phyloP scores from a whole-genome alignment of 2,113 vertebrate species.

The Romanogobio albipinnatus region DNA sequence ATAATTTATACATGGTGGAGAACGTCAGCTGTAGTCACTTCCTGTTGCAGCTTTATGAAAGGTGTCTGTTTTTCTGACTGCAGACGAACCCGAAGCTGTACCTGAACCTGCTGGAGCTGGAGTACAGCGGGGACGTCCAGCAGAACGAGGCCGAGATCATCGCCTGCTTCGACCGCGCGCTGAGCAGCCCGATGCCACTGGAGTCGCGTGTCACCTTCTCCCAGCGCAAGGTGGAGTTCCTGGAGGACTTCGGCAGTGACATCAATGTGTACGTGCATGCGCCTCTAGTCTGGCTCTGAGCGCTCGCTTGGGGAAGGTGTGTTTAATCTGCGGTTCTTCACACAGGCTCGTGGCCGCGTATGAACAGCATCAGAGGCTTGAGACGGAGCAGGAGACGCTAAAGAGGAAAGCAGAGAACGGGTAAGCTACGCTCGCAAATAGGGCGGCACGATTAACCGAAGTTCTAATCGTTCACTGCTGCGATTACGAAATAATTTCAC shows the following conservation, averaged over 20 bases:
- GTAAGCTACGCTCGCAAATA: slow-evolving; percentile 67
- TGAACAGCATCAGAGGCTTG: slow-evolving; percentile 89
- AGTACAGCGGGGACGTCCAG: slow-evolving; percentile 89
- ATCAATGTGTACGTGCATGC: slow-evolving; percentile 80
- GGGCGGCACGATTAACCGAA: too few species aligned
- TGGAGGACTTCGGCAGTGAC: slow-evolving; percentile 97
- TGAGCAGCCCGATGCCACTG: slow-evolving; percentile 84
- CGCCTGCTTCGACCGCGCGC: slow-evolving; percentile 89
- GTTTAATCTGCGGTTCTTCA: neutral
- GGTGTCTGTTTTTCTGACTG: neutral
- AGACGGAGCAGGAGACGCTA: slow-evolving; percentile 87
- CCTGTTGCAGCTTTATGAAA: too few species aligned
- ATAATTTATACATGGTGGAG: too few species aligned
- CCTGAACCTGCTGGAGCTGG: slow-evolving; percentile 95
- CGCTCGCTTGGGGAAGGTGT: neutral
- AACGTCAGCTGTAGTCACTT: too few species aligned
- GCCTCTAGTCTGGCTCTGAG: too few species aligned
- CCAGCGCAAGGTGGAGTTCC: slow-evolving; percentile 96
- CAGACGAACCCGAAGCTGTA: slow-evolving; percentile 93
- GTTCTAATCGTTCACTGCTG: too few species aligned
- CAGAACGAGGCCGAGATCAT: slow-evolving; percentile 92
- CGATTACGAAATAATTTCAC: too few species aligned
- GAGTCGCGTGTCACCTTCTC: slow-evolving; percentile 92
- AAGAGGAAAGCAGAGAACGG: slow-evolving; percentile 95
- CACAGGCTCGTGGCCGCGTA: slow-evolving; percentile 87